These are phyloP conservation scores for Pseudocheirus occidentalis DNA, from an alignment of 2,797 vertebrate genomes.

Conservation along the genomic window DNA sequence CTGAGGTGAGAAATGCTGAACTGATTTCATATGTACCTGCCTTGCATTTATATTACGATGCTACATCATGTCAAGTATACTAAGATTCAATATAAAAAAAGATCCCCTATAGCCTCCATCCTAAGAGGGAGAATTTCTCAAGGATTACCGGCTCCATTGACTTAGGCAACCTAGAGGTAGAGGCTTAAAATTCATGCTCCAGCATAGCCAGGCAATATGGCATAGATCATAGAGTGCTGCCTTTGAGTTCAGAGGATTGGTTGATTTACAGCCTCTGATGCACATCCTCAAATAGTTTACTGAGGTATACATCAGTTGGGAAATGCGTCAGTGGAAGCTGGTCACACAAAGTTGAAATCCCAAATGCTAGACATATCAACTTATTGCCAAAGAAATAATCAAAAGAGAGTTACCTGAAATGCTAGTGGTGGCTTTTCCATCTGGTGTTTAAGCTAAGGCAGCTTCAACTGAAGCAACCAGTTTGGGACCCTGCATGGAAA, in stretches of 20 bases:
- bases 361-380: neutral
- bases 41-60: neutral
- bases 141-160: neutral
- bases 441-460: conserved; percentile 54
- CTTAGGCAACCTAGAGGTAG: neutral
- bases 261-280: neutral
- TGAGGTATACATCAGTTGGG: too few relatives aligned
- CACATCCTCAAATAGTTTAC: neutral
- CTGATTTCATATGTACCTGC: conserved; percentile 6
- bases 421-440: neutral
- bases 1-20: neutral
- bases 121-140: neutral
- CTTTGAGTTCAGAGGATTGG: neutral
- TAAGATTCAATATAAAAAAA: neutral
- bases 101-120: neutral
- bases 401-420: conserved; percentile 67
- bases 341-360: neutral
- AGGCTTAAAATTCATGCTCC: neutral
- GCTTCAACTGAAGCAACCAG: conserved; percentile 46
- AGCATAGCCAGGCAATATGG: neutral
- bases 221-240: neutral
- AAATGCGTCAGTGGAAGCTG: neutral
- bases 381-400: neutral
- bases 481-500: conserved; percentile 67
- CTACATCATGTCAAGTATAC: neutral